These are phyloP conservation scores for Drosophila sordidula DNA, from an alignment of 2,888 invertebrate species.

Conservation along the genomic window DNA sequence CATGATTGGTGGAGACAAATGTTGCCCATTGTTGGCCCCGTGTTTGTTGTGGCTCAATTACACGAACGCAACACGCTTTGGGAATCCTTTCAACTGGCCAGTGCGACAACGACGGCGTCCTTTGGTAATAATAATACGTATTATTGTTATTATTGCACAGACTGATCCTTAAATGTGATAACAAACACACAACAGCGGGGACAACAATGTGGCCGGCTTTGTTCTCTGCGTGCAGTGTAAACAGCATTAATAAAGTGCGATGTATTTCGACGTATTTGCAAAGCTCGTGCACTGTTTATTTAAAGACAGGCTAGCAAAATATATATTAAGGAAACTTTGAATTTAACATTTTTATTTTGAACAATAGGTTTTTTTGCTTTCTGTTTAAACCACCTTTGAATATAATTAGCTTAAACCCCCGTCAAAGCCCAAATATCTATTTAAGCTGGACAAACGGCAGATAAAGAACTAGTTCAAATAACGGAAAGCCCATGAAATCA, in stretches of 20 bases:
- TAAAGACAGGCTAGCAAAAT: background rate
- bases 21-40: slow-evolving; percentile 27
- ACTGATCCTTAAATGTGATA: slow-evolving; percentile 9
- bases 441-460: too few species aligned
- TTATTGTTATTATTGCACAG: slow-evolving; percentile 6
- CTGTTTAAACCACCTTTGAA: too few species aligned
- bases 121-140: slow-evolving; percentile 1
- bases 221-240: background rate
- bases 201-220: slow-evolving; percentile 1
- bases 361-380: too few species aligned
- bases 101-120: too few species aligned
- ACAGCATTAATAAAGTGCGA: background rate
- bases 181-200: slow-evolving; percentile 1
- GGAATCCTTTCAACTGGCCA: slow-evolving; percentile 14
- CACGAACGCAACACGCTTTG: slow-evolving; percentile 36
- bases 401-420: too few species aligned
- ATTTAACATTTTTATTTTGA: too few species aligned
- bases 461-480: too few species aligned
- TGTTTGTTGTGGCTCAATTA: slow-evolving; percentile 36
- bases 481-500: too few species aligned
- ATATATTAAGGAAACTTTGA: background rate
- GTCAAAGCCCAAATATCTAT: too few species aligned
- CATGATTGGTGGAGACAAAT: slow-evolving; percentile 27
- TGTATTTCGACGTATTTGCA: background rate
- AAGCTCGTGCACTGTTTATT: background rate